Base-by-base conservation (phyloP, 2,888 invertebrate genomes). In the Formica aserva region DNA sequence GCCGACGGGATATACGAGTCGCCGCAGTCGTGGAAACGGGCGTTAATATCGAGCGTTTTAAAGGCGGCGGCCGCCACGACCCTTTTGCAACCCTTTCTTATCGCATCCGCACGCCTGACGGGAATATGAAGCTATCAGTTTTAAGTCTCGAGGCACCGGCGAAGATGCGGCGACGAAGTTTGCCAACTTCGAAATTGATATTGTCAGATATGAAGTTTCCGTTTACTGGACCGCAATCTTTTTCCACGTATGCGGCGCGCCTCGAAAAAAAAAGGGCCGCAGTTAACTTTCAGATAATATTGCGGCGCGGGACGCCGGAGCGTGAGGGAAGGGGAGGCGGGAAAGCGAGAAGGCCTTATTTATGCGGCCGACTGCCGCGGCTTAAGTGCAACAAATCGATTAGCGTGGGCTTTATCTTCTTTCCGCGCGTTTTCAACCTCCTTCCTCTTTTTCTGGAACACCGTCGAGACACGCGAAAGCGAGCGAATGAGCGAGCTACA, bases 41-140 rank as follows among this genome's bases (percentile, higher is more conserved):
- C 85, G 66, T 87, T 87, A 87, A 89, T 89, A 89, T 89, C 89
- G 84, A 86, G 86, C 89, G 87, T 38, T 89, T 88, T 75, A 89
- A 88, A 86, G 26, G 38, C 45, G 11, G 4, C n/a, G 38, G 55
- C 65, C 18, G 15, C 22, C 22, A 29, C 62, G 67, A 75, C 67
- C 41, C 60, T 60, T 67, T 80, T 22, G 71, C 65, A 45, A 41
- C 8, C 52, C 22, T n/a, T 52, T 32, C 35, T 76, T 83, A 78
- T 45, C 71, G 62, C 48, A 57, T 35, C 29, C 41, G 60, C 55
- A 11, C 60, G n/a, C 22, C 52, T 22, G 9, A 5, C 5, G 55
- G 60, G 63, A 57, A 81, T 82, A 71, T 63, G 45, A 55, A 76
- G 55, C 82, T 82, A 76, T 82, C 84, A 82, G 82, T 84, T 75